Percentiles rank a stretch among this genome's conserved stretches.
These are phyloP conservation scores for Eupithecia pulchellata DNA, from an alignment of 2,888 invertebrate species.

Conservation along the genomic window DNA sequence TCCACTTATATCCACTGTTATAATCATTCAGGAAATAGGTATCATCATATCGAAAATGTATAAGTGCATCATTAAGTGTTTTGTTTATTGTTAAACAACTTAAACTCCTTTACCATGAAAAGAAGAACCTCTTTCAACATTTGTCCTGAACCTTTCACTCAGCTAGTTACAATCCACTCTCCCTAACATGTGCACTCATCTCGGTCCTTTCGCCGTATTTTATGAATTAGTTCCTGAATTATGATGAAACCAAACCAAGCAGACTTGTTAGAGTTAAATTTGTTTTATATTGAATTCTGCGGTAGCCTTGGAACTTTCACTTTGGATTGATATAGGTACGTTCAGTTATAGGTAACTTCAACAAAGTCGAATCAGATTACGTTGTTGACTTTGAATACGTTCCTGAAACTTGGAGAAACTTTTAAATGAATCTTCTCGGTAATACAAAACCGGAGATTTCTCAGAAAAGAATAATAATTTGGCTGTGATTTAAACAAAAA, in stretches of 20 bases:
- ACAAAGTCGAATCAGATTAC: conserved; percentile 32
- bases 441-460: conserved; percentile 23
- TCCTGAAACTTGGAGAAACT: conserved; percentile 44
- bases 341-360: background rate
- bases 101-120: no score
- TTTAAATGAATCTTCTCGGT: conserved; percentile 41
- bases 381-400: conserved; percentile 58
- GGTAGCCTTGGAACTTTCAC: background rate
- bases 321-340: background rate
- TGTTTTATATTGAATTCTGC: background rate
- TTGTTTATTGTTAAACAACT: no score
- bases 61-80: no score
- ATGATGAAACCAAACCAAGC: background rate
- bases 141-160: no score
- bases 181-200: no score
- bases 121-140: no score
- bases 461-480: background rate
- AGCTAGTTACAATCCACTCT: background rate
- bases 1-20: no score
- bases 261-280: background rate
- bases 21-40: no score
- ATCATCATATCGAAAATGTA: no score
- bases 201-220: no score
- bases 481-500: no score
- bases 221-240: no score